Base-by-base conservation (phyloP, 2,797 vertebrate genomes). In the Ctenochaetus hawaiiensis region DNA sequence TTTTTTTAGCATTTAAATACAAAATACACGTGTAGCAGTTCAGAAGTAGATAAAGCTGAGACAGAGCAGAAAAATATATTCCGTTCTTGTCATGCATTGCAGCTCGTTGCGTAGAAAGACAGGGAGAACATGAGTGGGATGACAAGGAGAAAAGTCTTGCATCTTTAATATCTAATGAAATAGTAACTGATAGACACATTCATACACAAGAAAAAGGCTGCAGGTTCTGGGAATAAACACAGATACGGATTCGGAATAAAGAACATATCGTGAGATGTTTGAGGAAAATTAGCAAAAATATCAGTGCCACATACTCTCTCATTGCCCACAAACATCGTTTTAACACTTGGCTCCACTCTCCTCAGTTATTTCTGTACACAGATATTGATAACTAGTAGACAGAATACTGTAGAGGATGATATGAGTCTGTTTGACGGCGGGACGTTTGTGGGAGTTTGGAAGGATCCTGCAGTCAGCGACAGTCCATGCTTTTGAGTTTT, bases 31-130 rank as follows among this genome's bases (percentile, higher is more conserved):
- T 78, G 45, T 85, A 88, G 89, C 88, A 73, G 67, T 82, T 91
- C 81, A 92, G 83, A 89, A 93, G 74, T 82, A 89, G 86, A 83
- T 82, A 71, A 89, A 84, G 81, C 76, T 18, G 8, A 74, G 81
- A 88, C 70, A 77, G 81, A 87, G 87, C 78, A 88, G 80, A 82
- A 84, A 87, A 87, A 82, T 12, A 75, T 10, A 77, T 66, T 89
- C 72, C 47, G 16, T 85, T 91, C 77, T 83, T 81, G 83, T 83
- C 45, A 67, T 93, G 88, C 89, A 75, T 90, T 86, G 89, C 74
- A 82, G 84, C 77, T 84, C 37, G 74, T 89, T 84, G 87, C 77
- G 85, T 67, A 65, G 72, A 60, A 63, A 60, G 78, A 81, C 41
- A 62, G 62, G 53, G 59, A 34, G 22, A 56, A 80, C 47, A 18